Percentiles rank a stretch among this genome's conserved stretches.
These are phyloP conservation scores for Plumapathes pennacea DNA, from an alignment of 92 coral and sea anemone genomes.

Conservation along the genomic window DNA sequence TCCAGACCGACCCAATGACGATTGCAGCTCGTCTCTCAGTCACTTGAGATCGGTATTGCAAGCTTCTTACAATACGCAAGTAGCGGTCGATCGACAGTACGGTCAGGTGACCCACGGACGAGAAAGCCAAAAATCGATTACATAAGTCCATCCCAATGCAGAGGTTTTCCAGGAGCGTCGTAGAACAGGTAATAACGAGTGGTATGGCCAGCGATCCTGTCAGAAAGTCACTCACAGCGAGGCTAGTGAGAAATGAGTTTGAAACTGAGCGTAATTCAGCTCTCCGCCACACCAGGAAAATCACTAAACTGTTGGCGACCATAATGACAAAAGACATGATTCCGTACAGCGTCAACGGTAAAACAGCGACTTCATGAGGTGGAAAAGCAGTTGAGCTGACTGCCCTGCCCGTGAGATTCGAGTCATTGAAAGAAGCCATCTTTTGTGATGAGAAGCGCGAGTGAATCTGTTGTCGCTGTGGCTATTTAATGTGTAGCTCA, in stretches of 20 bases:
- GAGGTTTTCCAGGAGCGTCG: slow-evolving; percentile 1
- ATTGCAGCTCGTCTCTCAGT: slow-evolving; percentile 12
- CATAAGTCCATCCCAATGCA: slow-evolving; percentile 69
- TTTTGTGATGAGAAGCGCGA: no score
- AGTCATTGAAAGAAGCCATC: neutral
- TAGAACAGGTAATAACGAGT: slow-evolving; percentile 53
- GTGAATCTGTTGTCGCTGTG: no score
- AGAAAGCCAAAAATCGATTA: slow-evolving; percentile 68
- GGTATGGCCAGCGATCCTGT: slow-evolving; percentile 72
- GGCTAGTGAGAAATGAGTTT: slow-evolving; percentile 55
- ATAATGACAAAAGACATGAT: slow-evolving; percentile 34
- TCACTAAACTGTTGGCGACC: slow-evolving; percentile 50
- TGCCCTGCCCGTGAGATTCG: neutral
- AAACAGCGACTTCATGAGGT: slow-evolving; percentile 2
- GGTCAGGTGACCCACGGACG: slow-evolving; percentile 65
- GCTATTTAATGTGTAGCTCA: no score
- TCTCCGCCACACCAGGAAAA: slow-evolving; percentile 50
- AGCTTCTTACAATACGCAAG: slow-evolving; percentile 53
- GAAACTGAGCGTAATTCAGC: slow-evolving; percentile 54
- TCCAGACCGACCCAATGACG: slow-evolving; percentile 42
- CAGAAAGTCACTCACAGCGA: slow-evolving; percentile 68
- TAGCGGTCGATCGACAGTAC: slow-evolving; percentile 74
- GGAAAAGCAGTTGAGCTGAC: neutral
- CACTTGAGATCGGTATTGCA: slow-evolving; percentile 53
- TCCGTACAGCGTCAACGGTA: slow-evolving; percentile 42